Evolutionary conservation across 2,888 invertebrate genomes (phyloP).

Genomic region (Elegia similella): DNA sequence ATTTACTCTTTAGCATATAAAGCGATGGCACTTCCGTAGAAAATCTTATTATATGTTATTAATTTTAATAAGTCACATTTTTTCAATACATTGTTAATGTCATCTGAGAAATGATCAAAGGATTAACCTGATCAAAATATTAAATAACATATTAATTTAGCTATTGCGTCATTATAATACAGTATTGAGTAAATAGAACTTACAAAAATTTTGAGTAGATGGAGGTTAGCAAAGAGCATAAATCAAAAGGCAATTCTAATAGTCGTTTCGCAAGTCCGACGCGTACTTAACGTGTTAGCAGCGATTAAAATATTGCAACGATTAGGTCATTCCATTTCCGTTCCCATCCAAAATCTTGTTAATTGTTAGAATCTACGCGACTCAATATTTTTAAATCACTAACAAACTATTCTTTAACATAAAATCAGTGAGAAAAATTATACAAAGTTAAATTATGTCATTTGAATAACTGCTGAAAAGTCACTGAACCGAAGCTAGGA

Average conservation of each 20-base stretch:
- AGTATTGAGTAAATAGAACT: background rate
- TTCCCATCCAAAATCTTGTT: conserved; percentile 40
- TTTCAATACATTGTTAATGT: too few relatives aligned
- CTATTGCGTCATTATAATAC: background rate
- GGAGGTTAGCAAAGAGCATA: background rate
- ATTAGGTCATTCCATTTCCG: conserved; percentile 56
- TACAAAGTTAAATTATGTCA: too few relatives aligned
- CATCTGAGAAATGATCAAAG: too few relatives aligned
- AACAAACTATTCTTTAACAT: background rate
- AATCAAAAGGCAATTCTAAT: background rate
- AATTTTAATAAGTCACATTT: too few relatives aligned
- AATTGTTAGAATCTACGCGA: conserved; percentile 19
- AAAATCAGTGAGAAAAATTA: background rate
- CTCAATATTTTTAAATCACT: background rate
- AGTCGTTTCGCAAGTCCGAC: conserved; percentile 18
- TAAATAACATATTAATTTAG: too few relatives aligned
- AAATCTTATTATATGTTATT: too few relatives aligned
- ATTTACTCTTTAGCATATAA: too few relatives aligned
- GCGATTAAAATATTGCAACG: conserved; percentile 48
- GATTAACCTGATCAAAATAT: too few relatives aligned
- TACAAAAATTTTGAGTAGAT: background rate
- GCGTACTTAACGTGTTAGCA: conserved; percentile 23
- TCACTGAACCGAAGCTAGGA: too few relatives aligned
- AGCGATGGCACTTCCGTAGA: too few relatives aligned
- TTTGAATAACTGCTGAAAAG: too few relatives aligned